A percentile compares a stretch with the other conserved stretches of the same genome.
Evolutionary conservation across 2,888 invertebrate species (phyloP).

Genomic region (Pristionchus japonicus): DNA sequence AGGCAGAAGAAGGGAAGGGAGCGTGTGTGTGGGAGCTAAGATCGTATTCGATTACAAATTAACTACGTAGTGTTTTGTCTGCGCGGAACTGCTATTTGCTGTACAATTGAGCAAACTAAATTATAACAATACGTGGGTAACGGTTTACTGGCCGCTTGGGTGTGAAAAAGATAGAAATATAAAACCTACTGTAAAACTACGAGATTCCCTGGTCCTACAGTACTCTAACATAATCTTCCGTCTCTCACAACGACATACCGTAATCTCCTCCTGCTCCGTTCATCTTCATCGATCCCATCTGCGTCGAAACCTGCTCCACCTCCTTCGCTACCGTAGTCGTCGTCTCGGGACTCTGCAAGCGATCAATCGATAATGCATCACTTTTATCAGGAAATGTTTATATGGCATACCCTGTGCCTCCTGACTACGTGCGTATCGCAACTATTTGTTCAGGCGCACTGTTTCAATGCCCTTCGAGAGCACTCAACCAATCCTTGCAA

Average conservation of each 20-base stretch:
- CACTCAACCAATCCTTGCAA: too few relatives aligned
- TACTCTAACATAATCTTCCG: neutral
- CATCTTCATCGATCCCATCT: slow-evolving; percentile 23
- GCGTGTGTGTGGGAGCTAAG: neutral
- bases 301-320: neutral
- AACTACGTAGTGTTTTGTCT: neutral
- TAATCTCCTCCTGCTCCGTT: slow-evolving; percentile 22
- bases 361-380: neutral
- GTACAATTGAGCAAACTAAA: neutral
- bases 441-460: too few relatives aligned
- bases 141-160: neutral
- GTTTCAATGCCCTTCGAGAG: too few relatives aligned
- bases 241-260: neutral
- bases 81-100: neutral
- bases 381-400: neutral
- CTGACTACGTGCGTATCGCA: neutral
- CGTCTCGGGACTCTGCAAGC: neutral
- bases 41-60: slow-evolving; percentile 35
- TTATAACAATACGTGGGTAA: neutral
- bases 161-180: neutral
- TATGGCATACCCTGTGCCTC: neutral
- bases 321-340: slow-evolving; percentile 4
- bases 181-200: too few relatives aligned
- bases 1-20: neutral
- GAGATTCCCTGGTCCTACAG: too few relatives aligned